Percentiles rank a stretch among this genome's conserved stretches.
Conservation (phyloP, 1,140 invertebrate species). For the Zeugodacus cucurbitae region DNA sequence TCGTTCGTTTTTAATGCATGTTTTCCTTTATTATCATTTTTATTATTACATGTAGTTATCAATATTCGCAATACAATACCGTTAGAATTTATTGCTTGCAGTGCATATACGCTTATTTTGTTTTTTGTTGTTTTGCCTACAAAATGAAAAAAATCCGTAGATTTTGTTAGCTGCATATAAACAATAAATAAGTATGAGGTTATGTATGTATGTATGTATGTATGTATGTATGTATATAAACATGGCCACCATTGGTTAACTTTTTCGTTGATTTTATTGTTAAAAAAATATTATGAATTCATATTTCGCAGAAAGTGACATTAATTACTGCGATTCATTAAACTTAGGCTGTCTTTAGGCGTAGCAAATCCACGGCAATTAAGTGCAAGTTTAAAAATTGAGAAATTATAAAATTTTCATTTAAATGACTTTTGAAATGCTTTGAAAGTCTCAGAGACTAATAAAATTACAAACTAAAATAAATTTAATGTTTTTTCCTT, state of each 20-base stretch:
- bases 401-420: neutral
- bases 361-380: neutral
- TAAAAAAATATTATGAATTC: conserved; percentile 37
- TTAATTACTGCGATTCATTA: neutral
- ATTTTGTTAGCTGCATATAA: conserved; percentile 20
- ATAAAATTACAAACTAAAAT: too few species aligned
- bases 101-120: neutral
- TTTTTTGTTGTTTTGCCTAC: neutral
- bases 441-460: neutral
- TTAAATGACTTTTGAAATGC: neutral
- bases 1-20: conserved; percentile 23
- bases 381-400: neutral
- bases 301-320: neutral
- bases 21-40: conserved; percentile 43
- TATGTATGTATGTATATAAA: conserved; percentile 29
- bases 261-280: conserved; percentile 37
- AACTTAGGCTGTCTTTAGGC: neutral
- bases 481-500: too few species aligned
- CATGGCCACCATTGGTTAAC: conserved; percentile 11
- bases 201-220: conserved; percentile 24
- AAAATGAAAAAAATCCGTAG: neutral
- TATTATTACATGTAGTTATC: neutral
- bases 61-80: conserved; percentile 8
- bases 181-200: conserved; percentile 38
- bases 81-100: conserved; percentile 12